Evolutionary conservation across 2,113 vertebrate genomes (phyloP), one percentile per base, ranked within the genome.

Genomic region (Otocyon megalotis): DNA sequence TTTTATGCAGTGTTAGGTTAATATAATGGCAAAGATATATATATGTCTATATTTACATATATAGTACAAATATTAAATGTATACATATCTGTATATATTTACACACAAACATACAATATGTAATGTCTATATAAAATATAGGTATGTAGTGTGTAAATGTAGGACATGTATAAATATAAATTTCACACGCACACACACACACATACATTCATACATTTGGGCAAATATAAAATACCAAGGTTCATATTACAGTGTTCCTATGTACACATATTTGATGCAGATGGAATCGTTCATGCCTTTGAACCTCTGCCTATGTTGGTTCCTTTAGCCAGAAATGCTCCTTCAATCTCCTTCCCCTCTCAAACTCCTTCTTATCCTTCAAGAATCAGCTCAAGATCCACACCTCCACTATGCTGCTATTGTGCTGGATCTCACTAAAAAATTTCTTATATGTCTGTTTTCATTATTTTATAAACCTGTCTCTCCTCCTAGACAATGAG

Each of bases 401-500:
- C 74, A 50, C 14, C 11, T 69, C 30, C 67, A 32, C n/a, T 60
- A 35, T 63, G 67, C 63, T 67, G 26, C 91, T 60, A 54, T 28
- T 82, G 54, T 80, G 72, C 69, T n/a, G 43, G 67, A 50, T 67
- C 72, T 85, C 48, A 30, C 17, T 13, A 22, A 85, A 89, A 93
- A 53, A 8, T 43, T 85, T 86, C 67, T 67, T 65, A 30, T 53
- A 11, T 80, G 60, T 67, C 4, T 35, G 60, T 74, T 94, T 89
- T 77, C 56, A 12, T 74, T 65, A 54, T 88, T 79, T 81, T 63
- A 65, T 13, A 76, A 76, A 84, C 69, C 63, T 93, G 50, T 86
- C 81, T 95, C 50, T 69, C 50, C 32, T 90, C 32, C 67, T 14
- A 60, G 65, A 96, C 94, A 95, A 93, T 89, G 95, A 72, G 26